Evolutionary conservation across 1,140 invertebrate genomes (phyloP), one percentile per base, ranked within the genome.

Genomic region (Trichomalopsis sarcophagae): DNA sequence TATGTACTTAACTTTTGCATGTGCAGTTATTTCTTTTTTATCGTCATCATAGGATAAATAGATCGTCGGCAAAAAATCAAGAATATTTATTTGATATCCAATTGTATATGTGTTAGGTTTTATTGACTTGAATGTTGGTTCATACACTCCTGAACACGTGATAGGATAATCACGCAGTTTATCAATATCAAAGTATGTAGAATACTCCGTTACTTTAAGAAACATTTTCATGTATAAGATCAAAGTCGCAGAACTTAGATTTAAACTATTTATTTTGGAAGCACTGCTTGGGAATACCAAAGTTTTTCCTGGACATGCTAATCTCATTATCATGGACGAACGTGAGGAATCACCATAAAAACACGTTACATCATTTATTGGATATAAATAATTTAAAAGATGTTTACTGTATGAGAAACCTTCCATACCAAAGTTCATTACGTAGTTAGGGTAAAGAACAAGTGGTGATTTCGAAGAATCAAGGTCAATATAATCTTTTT

Each of bases 131-230:
- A 62, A n/a, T n/a, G 17, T n/a, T 62, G 55, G 55, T 62, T 62
- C 55, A 62, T 62, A 62, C 14, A 21, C 55, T 62, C 17, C 55
- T 62, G 55, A 62, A 62, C 55, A 62, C 6, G 55, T 62, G n/a
- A 62, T 62, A n/a, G 73, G 73, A 74, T 74, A 21, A 74, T 74
- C 55, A n/a, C 55, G 55, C 55, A 62, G 7, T 62, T 62, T 62
- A n/a, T 62, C 55, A n/a, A 62, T 62, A 62, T 62, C 55, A 62
- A 62, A 62, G 21, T 62, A 62, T 14, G 55, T 62, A 7, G 55
- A 62, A n/a, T 62, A 62, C 55, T 62, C 55, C 6, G 55, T 62
- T 7, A 62, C 55, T 62, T 62, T 62, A 2, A 62, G 17, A n/a
- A 62, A 62, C 55, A 62, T 62, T n/a, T 62, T 62, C 55, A 62